phyloP scores from a whole-genome alignment of 2,797 vertebrate species.

The Chloroceryle amazona region DNA sequence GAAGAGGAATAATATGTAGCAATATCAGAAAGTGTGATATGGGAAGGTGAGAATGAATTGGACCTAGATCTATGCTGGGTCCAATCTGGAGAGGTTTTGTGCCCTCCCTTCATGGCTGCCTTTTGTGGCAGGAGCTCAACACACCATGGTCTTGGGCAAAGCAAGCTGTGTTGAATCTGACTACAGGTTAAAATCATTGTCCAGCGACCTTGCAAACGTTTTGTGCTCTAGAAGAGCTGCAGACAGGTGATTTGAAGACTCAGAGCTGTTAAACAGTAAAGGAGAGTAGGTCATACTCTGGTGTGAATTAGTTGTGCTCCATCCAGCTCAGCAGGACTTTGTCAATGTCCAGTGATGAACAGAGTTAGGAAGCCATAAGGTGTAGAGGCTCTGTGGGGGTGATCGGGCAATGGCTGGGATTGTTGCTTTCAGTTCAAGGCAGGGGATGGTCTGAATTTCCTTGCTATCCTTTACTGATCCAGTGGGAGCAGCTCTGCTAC shows the following conservation, averaged over 20 bases:
- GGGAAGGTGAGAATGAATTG: background rate
- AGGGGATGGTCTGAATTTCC: background rate
- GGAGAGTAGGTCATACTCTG: background rate
- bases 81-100: background rate
- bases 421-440: background rate
- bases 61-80: background rate
- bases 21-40: background rate
- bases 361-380: background rate
- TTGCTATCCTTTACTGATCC: background rate
- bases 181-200: background rate
- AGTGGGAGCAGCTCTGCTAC: background rate
- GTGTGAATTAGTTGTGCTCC: background rate
- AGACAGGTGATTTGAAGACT: background rate
- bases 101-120: background rate
- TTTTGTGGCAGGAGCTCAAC: background rate
- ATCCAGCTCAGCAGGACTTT: background rate
- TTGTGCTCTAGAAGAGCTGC: background rate
- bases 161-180: background rate
- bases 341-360: background rate
- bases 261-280: background rate
- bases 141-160: background rate
- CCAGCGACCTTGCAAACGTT: background rate
- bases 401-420: accelerated
- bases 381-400: background rate
- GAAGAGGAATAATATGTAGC: background rate